phyloP scores from a whole-genome alignment of 2,797 vertebrate species.

The Petrocephalus schoutedeni region DNA sequence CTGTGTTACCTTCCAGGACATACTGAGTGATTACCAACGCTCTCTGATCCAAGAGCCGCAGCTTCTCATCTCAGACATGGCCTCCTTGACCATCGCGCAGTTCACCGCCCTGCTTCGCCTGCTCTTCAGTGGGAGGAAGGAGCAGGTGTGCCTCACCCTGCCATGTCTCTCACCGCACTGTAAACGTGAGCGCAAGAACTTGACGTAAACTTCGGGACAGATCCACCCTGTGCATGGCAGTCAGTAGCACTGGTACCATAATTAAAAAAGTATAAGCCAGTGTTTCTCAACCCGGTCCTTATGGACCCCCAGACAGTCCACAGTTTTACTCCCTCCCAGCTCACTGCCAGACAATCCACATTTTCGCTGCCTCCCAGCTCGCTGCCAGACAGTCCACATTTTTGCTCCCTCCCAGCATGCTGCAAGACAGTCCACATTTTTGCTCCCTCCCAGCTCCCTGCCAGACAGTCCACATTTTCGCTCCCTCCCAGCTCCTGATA shows the following conservation, averaged over 20 bases:
- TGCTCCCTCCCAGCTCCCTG: background rate
- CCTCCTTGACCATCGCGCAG: conserved; percentile 49
- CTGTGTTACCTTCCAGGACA: conserved; percentile 46
- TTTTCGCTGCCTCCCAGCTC: background rate
- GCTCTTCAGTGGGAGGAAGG: conserved; percentile 53
- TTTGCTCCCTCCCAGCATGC: background rate
- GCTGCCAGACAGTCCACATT: background rate
- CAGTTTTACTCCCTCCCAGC: background rate
- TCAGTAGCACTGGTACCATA: background rate
- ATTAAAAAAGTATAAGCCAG: background rate
- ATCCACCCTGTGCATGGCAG: background rate
- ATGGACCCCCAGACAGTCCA: background rate
- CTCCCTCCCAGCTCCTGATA: background rate
- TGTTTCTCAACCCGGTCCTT: background rate
- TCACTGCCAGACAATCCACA: background rate
- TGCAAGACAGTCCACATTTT: background rate
- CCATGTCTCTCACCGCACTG: background rate
- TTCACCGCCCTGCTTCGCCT: conserved; percentile 60
- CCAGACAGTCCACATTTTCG: background rate
- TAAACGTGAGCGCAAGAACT: background rate
- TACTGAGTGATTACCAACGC: conserved; percentile 54
- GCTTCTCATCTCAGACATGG: conserved; percentile 56
- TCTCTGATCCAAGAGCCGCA: conserved; percentile 55
- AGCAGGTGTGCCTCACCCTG: conserved; percentile 19
- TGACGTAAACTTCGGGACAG: background rate